Percentiles rank a stretch among this genome's conserved stretches.
These are phyloP conservation scores for Fissipunctia ypsillon DNA, from an alignment of 2,888 invertebrate genomes.

Conservation along the genomic window DNA sequence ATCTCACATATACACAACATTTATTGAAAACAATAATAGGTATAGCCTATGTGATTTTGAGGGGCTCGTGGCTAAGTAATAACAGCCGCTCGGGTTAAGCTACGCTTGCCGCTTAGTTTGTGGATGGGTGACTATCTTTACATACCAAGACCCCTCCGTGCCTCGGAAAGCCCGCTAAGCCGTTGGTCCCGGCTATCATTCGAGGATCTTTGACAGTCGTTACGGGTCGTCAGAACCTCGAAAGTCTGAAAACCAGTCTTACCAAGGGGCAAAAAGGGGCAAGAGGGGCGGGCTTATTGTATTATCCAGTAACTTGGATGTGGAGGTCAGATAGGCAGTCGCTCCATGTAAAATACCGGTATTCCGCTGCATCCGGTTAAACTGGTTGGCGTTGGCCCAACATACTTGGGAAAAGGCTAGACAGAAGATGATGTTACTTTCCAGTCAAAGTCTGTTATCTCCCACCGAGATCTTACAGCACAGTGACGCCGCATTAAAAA, in stretches of 20 bases:
- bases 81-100: not conserved
- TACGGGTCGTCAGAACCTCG: too few relatives aligned
- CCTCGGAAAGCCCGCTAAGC: not conserved
- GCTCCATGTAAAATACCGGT: too few relatives aligned
- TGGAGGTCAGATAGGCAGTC: too few relatives aligned
- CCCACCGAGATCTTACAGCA: not conserved
- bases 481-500: not conserved
- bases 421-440: not conserved
- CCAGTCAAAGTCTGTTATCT: not conserved
- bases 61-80: not conserved
- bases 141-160: too few relatives aligned
- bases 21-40: too few relatives aligned
- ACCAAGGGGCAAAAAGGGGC: too few relatives aligned
- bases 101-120: not conserved
- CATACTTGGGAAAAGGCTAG: too few relatives aligned
- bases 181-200: not conserved
- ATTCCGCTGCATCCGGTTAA: too few relatives aligned
- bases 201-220: not conserved
- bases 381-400: too few relatives aligned
- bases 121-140: too few relatives aligned
- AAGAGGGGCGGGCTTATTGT: too few relatives aligned
- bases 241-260: not conserved
- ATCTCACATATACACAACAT: not conserved
- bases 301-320: not conserved
- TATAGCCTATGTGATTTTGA: not conserved